Evolutionary conservation across 2,888 invertebrate species (phyloP).

Genomic region (Tineola bisselliella): DNA sequence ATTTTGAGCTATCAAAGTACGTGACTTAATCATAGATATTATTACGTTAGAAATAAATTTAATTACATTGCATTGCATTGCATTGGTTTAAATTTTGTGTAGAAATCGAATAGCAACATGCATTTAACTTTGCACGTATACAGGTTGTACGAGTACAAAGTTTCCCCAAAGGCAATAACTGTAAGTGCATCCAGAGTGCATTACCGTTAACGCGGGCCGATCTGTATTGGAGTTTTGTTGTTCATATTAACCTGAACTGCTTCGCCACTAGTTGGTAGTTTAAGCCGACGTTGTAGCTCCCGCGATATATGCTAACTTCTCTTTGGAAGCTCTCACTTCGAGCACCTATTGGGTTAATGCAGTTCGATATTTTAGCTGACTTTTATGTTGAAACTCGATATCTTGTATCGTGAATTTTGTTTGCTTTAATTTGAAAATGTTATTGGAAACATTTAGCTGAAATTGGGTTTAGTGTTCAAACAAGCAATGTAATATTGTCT

Average conservation of each 20-base stretch:
- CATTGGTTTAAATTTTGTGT: neutral
- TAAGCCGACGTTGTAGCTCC: neutral
- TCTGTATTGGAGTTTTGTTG: slow-evolving; percentile 14
- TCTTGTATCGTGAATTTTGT: neutral
- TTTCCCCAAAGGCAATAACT: slow-evolving; percentile 12
- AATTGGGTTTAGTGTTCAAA: too few relatives aligned
- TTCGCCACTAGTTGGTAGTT: slow-evolving; percentile 8
- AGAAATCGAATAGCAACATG: neutral
- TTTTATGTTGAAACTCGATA: neutral
- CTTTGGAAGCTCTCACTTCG: neutral
- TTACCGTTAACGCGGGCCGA: slow-evolving; percentile 23
- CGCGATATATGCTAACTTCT: neutral
- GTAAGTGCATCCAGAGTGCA: slow-evolving; percentile 20
- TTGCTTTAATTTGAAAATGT: neutral
- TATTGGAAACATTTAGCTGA: too few relatives aligned
- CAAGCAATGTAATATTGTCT: too few relatives aligned
- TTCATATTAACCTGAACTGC: slow-evolving; percentile 12
- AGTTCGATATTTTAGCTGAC: neutral
- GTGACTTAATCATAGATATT: too few relatives aligned
- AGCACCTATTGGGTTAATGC: neutral
- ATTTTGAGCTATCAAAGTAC: too few relatives aligned
- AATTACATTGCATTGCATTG: too few relatives aligned
- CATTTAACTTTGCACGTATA: slow-evolving; percentile 3
- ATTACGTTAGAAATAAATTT: too few relatives aligned
- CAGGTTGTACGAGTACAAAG: neutral